phyloP scores from a whole-genome alignment of 2,797 vertebrate species.

The Aeoliscus strigatus region DNA sequence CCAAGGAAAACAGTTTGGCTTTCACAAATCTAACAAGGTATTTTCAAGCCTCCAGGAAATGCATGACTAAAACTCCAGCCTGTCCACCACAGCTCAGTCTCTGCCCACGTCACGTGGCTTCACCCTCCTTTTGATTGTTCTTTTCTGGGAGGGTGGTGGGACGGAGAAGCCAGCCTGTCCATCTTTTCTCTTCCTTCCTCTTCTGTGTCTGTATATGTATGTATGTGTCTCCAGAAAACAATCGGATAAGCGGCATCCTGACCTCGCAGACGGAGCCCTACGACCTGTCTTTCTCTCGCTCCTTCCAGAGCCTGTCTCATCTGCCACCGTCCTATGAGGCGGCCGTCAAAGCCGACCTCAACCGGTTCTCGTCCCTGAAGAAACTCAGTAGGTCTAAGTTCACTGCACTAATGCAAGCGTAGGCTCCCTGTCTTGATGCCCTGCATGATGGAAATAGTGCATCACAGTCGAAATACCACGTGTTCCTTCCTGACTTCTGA shows the following conservation, averaged over 20 bases:
- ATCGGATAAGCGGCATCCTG: slow-evolving; percentile 93
- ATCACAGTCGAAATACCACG: too few species aligned
- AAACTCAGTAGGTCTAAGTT: slow-evolving; percentile 91
- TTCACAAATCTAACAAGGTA: too few species aligned
- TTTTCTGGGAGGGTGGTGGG: background rate
- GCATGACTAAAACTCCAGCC: slow-evolving; percentile 47
- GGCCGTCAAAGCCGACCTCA: slow-evolving; percentile 92
- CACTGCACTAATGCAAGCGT: slow-evolving; percentile 58
- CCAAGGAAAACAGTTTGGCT: too few species aligned
- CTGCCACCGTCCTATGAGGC: slow-evolving; percentile 96
- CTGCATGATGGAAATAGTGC: slow-evolving; percentile 53
- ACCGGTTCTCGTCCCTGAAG: slow-evolving; percentile 96
- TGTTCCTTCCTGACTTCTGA: slow-evolving; percentile 28
- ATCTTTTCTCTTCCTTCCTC: slow-evolving; percentile 40
- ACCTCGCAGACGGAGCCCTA: slow-evolving; percentile 99
- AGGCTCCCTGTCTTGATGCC: slow-evolving; percentile 39
- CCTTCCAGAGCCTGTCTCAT: slow-evolving; percentile 98
- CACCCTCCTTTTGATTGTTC: slow-evolving; percentile 7
- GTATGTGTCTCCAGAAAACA: slow-evolving; percentile 85
- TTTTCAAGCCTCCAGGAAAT: slow-evolving; percentile 22
- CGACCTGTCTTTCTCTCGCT: slow-evolving; percentile 96
- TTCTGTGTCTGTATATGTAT: slow-evolving; percentile 72
- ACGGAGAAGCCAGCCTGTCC: slow-evolving; percentile 43
- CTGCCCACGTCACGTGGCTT: too few species aligned
- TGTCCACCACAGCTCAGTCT: slow-evolving; percentile 19